Evolutionary conservation across 2,797 vertebrate genomes (phyloP).

Genomic region (Parauchenoglanis ngamensis): DNA sequence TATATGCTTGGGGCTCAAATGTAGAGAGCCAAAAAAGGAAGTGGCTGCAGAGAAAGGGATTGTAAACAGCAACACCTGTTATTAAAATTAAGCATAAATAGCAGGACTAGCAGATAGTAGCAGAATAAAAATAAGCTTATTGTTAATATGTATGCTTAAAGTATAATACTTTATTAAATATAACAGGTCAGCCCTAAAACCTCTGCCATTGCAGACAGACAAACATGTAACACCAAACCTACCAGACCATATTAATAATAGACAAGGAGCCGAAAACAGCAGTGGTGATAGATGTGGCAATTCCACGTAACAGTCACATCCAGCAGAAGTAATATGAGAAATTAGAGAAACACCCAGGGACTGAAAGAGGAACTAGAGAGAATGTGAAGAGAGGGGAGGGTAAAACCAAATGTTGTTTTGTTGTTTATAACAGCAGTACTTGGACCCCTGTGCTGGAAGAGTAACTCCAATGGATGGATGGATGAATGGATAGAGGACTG

Average conservation of each 20-base stretch:
- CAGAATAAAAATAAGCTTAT: neutral
- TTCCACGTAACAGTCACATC: neutral
- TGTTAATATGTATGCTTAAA: neutral
- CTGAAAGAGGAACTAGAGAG: neutral
- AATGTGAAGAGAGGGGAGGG: neutral
- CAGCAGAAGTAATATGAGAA: slow-evolving; percentile 15
- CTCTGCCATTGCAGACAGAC: neutral
- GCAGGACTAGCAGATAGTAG: neutral
- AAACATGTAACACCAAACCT: neutral
- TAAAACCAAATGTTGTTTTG: neutral
- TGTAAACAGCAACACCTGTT: neutral
- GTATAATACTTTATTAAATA: neutral
- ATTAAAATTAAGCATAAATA: neutral
- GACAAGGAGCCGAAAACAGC: neutral
- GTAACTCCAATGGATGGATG: neutral
- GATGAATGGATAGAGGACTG: neutral
- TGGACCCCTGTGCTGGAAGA: neutral
- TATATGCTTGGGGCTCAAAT: neutral
- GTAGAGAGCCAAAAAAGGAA: neutral
- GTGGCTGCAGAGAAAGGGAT: neutral
- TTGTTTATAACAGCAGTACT: neutral
- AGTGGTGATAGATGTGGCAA: slow-evolving; percentile 28
- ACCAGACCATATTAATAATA: slow-evolving; percentile 10
- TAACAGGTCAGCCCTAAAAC: neutral
- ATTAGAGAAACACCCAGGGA: neutral